phyloP scores from a whole-genome alignment of 2,797 vertebrate species.

The Pangasius krempfi region DNA sequence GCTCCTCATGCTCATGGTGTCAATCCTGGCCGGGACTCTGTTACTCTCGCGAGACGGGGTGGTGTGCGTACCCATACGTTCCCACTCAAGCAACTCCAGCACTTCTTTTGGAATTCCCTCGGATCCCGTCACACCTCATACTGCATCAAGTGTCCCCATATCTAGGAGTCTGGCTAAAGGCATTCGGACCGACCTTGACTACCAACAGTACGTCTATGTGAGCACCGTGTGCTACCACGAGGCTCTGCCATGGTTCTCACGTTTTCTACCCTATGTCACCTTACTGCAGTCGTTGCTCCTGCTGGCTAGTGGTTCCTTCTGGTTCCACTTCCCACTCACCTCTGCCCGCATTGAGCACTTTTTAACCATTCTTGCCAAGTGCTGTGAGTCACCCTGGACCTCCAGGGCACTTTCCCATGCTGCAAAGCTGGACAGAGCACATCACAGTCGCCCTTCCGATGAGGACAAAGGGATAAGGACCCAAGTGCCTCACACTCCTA shows the following conservation, averaged over 20 bases:
- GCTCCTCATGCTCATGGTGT: slow-evolving; percentile 81
- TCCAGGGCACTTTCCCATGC: slow-evolving; percentile 79
- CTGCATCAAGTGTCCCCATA: slow-evolving; percentile 25
- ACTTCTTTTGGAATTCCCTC: neutral
- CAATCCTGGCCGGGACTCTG: slow-evolving; percentile 78
- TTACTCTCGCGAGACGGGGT: slow-evolving; percentile 78
- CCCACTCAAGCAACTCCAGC: slow-evolving; percentile 24
- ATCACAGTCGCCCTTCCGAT: slow-evolving; percentile 25
- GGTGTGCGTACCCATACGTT: slow-evolving; percentile 76
- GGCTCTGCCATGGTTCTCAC: slow-evolving; percentile 78
- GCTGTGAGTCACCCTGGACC: slow-evolving; percentile 84
- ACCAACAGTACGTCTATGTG: slow-evolving; percentile 82
- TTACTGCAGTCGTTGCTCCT: slow-evolving; percentile 79
- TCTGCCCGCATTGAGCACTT: slow-evolving; percentile 84
- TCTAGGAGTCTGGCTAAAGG: slow-evolving; percentile 56
- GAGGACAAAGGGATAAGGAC: slow-evolving; percentile 46
- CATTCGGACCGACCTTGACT: slow-evolving; percentile 74
- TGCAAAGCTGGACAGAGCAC: slow-evolving; percentile 70
- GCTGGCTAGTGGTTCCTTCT: slow-evolving; percentile 81
- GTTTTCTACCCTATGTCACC: slow-evolving; percentile 81
- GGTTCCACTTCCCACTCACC: slow-evolving; percentile 84
- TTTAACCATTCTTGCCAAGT: slow-evolving; percentile 79
- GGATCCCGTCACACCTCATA: slow-evolving; percentile 8
- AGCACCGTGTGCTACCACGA: slow-evolving; percentile 83
- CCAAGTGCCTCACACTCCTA: slow-evolving; percentile 7